Percentiles rank a stretch among this genome's conserved stretches.
These are phyloP conservation scores for Hippocampus comes DNA, from an alignment of 2,113 vertebrate species.

Conservation along the genomic window DNA sequence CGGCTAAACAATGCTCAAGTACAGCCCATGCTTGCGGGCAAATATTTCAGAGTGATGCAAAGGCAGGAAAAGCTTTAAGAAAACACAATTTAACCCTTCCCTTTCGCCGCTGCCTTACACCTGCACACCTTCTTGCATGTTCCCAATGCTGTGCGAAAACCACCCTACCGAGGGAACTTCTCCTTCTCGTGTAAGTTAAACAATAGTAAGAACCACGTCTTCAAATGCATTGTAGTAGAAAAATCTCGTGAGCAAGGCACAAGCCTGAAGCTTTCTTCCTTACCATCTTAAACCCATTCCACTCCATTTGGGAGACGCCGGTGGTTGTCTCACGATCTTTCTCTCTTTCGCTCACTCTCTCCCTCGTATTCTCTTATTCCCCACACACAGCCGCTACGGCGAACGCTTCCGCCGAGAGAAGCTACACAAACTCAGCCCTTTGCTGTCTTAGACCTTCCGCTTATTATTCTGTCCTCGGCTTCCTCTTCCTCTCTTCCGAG, in stretches of 20 bases:
- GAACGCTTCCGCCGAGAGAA: conserved; percentile 52
- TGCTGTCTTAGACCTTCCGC: conserved; percentile 59
- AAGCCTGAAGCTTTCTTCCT: conserved; percentile 72
- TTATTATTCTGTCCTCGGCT: conserved; percentile 54
- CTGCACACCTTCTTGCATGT: conserved; percentile 12
- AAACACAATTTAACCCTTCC: conserved; percentile 57
- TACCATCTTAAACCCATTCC: conserved; percentile 99
- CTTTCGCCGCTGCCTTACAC: conserved; percentile 31
- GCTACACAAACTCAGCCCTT: conserved; percentile 68
- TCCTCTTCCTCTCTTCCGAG: conserved; percentile 63
- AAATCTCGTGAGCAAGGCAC: conserved; percentile 34
- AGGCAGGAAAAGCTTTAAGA: conserved; percentile 43
- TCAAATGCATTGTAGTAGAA: conserved; percentile 23
- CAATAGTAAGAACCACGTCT: conserved; percentile 23
- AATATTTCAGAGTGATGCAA: conserved; percentile 53
- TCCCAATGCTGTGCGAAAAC: not conserved
- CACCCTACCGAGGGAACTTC: conserved; percentile 31
- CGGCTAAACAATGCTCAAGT: not conserved
- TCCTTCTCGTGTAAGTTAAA: conserved; percentile 22
- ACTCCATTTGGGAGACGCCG: conserved; percentile 98
- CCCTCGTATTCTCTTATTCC: conserved; percentile 50
- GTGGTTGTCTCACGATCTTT: conserved; percentile 71
- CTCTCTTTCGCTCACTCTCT: conserved; percentile 54
- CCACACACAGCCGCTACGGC: conserved; percentile 69
- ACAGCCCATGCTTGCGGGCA: conserved; percentile 25